Evolutionary conservation across 2,113 vertebrate genomes (phyloP).

Genomic region (Tauraco erythrolophus): DNA sequence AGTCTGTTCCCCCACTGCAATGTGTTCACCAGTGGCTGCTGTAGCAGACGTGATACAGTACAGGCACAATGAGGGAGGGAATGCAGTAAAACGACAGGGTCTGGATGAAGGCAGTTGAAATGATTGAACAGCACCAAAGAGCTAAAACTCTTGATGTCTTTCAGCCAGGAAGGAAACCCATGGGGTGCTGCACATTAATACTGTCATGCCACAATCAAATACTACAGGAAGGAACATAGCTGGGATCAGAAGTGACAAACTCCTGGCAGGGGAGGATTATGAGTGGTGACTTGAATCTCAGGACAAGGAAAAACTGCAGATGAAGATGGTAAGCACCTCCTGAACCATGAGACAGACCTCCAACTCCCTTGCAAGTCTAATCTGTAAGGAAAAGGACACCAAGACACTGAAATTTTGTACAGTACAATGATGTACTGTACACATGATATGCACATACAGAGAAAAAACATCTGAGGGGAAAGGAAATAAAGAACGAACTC

Average conservation of each 20-base stretch:
- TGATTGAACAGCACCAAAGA: not conserved
- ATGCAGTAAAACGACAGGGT: not conserved
- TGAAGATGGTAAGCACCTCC: not conserved
- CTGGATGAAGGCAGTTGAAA: not conserved
- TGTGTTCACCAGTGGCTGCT: not conserved
- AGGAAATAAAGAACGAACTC: constrained; percentile 19
- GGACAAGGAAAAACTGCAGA: not conserved
- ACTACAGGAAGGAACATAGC: not conserved
- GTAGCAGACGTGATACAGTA: not conserved
- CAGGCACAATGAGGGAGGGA: not conserved
- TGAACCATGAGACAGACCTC: not conserved
- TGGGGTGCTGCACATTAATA: fast-evolving
- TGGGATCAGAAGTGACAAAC: not conserved
- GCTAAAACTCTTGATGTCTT: not conserved
- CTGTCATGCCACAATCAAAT: not conserved
- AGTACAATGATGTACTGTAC: not conserved
- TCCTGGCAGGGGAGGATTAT: not conserved
- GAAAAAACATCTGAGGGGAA: not conserved
- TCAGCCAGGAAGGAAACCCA: not conserved
- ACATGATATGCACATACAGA: not conserved
- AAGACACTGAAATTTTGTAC: not conserved
- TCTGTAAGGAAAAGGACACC: not conserved
- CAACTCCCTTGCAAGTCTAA: not conserved
- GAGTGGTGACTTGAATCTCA: not conserved
- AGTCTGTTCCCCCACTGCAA: not conserved